Evolutionary conservation across 2,888 invertebrate genomes (phyloP).

Genomic region (Dioctria rufipes): DNA sequence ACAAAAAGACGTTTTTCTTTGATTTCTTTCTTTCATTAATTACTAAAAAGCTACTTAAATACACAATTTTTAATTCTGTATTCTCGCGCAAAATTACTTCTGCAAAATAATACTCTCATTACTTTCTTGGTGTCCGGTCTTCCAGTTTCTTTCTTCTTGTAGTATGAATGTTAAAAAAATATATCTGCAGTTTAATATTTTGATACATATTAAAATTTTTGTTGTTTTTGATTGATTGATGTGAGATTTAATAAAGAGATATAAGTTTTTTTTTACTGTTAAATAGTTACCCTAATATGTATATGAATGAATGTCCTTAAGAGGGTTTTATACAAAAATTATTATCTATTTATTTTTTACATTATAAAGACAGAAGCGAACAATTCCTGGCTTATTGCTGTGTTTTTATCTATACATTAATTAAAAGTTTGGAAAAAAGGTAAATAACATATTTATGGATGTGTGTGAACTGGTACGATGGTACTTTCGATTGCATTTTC

Average conservation of each 20-base stretch:
- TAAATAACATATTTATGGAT: too few relatives aligned
- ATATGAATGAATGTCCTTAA: too few relatives aligned
- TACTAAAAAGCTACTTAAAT: slow-evolving; percentile 35
- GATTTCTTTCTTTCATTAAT: slow-evolving; percentile 11
- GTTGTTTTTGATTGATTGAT: slow-evolving; percentile 31
- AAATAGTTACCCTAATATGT: too few relatives aligned
- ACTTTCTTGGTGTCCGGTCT: neutral
- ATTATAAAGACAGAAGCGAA: neutral
- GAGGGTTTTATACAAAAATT: neutral
- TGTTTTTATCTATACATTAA: too few relatives aligned
- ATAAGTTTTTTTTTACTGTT: neutral
- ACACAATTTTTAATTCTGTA: slow-evolving; percentile 15
- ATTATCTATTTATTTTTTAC: neutral
- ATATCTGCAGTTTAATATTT: slow-evolving; percentile 23
- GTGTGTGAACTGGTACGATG: too few relatives aligned
- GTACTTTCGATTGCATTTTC: too few relatives aligned
- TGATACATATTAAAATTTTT: slow-evolving; percentile 10
- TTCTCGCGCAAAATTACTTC: slow-evolving; percentile 32
- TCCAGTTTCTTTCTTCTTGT: neutral
- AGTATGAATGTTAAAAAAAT: slow-evolving; percentile 43
- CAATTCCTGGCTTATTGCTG: slow-evolving; percentile 30
- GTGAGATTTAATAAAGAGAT: slow-evolving; percentile 34
- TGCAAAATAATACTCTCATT: slow-evolving; percentile 48
- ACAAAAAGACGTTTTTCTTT: slow-evolving; percentile 37
- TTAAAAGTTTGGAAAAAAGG: too few relatives aligned